Evolutionary conservation across 2,888 invertebrate species (phyloP), one percentile per base, ranked within the genome.

Genomic region (Diarsia mendica): DNA sequence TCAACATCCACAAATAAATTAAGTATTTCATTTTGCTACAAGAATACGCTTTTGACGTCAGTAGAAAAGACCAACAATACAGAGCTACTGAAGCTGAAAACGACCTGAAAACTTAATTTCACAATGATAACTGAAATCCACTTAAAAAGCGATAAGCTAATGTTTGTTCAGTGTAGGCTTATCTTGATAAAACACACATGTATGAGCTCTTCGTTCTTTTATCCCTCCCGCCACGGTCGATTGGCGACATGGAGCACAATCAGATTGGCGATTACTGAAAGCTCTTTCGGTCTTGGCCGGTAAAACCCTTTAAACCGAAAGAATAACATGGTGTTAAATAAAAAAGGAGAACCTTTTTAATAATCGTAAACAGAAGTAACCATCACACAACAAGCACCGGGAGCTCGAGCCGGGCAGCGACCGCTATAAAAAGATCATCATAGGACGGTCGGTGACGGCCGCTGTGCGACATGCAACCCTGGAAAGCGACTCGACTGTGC

Each of bases 371-470:
- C 90, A 91, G 88, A 91, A 89, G 87, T 89, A 88, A 91, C 87
- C 89, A 85, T 86, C 87, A 90, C 90, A 91, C 88, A 90, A 90
- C 91, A 91, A 90, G 90, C 89, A 88, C 91, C 91, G 91, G 91
- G 93, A 94, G 94, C 95, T 95, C 93, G 94, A 93, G 95, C 96
- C 94, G 95, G 96, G 95, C 94, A 93, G 93, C 93, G 94, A 90
- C 93, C 93, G 95, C 96, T 96, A 96, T 96, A 96, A 96, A 96
- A 96, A 96, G 96, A 96, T 95, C 95, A 93, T 95, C 95, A 95
- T 92, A 94, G 94, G 93, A 94, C 93, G 93, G 93, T 91, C 93
- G 92, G 92, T 93, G 93, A 91, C 93, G 93, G 92, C 93, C 91
- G 92, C 93, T 91, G 94, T 92, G 95, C 96, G 96, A 96, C 96